Conservation (phyloP, 2,113 vertebrate genomes). For the Ia io region DNA sequence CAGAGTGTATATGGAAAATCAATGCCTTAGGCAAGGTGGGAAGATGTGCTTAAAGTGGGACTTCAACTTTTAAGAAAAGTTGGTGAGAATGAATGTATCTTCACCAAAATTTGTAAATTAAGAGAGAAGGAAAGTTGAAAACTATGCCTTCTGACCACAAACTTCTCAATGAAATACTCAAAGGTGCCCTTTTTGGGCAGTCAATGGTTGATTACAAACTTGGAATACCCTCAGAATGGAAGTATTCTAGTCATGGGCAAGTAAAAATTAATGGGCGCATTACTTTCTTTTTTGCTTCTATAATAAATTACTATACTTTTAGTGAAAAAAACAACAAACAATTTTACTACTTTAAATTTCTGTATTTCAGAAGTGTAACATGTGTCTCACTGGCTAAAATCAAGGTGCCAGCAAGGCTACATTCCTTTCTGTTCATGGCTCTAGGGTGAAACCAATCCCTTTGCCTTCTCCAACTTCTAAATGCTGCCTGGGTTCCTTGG, state of each 20-base stretch:
- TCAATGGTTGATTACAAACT: neutral
- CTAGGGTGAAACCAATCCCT: neutral
- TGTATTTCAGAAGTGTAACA: neutral
- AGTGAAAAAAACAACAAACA: neutral
- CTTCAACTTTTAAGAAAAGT: neutral
- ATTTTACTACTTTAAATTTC: neutral
- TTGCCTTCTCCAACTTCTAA: neutral
- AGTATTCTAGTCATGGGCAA: neutral
- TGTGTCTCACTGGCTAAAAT: neutral
- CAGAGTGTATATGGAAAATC: neutral
- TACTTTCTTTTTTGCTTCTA: neutral
- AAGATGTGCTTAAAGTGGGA: neutral
- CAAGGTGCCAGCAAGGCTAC: neutral
- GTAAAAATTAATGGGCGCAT: neutral
- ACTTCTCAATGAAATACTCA: neutral
- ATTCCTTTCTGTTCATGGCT: neutral
- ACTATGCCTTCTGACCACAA: neutral
- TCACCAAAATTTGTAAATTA: neutral
- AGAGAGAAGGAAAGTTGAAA: neutral
- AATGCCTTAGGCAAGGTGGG: neutral
- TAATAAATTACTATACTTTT: neutral
- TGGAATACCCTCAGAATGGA: neutral
- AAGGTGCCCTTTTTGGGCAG: neutral
- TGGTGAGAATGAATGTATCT: neutral
- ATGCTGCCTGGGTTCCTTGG: neutral